Evolutionary conservation across 2,888 invertebrate genomes (phyloP), one percentile per base, ranked within the genome.

Genomic region (Morpho helenor): DNA sequence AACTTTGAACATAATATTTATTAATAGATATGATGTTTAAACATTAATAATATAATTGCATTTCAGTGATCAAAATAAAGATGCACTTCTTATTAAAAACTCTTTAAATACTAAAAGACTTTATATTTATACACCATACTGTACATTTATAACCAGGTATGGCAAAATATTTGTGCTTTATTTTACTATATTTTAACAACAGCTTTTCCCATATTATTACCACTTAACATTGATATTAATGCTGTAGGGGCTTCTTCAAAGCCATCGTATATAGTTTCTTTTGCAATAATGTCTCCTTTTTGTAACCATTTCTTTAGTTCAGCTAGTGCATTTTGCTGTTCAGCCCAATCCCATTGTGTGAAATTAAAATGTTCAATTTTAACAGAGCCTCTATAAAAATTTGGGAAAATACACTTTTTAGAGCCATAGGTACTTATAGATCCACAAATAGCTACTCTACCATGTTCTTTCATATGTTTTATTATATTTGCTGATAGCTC

Each of bases 401-500:
- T 48, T 48, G 6, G 7, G 9, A 31, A 31, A 8, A 8, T 48
- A 9, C 9, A 48, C 40, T 49, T 10, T 7, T 10, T 2, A n/a
- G 43, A 8, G 7, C 49, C 40, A 49, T 41, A 49, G 7, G 49
- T 49, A 31, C 49, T 40, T 49, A 49, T 40, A 7, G 40, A 49
- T 39, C 40, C 49, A 49, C 49, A 40, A 49, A 49, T 39, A 7
- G 39, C 49, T 9, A 49, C 49, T 49, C 10, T 31, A 31, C 49
- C 49, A 49, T 39, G 1, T 6, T n/a, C n/a, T 39, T 49, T 49
- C 49, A 49, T 40, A 31, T 49, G 8, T n/a, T 43, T 3, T n/a
- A n/a, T 49, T 9, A 40, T 49, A 49, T 39, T 8, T 10, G 31
- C 39, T 49, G 49, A 49, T 9, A 49, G 49, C 2, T 93, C 92